These are phyloP conservation scores for Liasis olivaceus DNA, from an alignment of 2,797 vertebrate genomes.

Conservation along the genomic window DNA sequence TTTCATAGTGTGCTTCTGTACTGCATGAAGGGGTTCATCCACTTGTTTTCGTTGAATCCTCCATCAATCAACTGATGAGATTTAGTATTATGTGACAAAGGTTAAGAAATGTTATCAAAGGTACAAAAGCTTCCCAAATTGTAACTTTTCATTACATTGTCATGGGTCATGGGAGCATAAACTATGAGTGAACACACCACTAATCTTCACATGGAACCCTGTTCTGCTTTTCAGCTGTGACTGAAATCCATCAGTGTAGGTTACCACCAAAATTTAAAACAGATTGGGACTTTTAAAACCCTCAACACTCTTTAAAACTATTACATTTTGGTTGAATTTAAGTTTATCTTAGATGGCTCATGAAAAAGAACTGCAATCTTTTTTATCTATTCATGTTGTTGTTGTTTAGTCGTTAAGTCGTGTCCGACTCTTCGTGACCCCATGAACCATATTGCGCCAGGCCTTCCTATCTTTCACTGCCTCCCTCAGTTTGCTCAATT, in stretches of 20 bases:
- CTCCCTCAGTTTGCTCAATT: too few relatives aligned
- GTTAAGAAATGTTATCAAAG: neutral
- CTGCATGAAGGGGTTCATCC: neutral
- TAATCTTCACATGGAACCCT: neutral
- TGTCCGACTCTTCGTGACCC: too few relatives aligned
- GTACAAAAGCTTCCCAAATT: neutral
- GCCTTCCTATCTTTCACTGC: too few relatives aligned
- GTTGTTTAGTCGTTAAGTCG: too few relatives aligned
- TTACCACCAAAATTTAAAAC: neutral
- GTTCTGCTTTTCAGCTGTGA: neutral
- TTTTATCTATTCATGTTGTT: too few relatives aligned
- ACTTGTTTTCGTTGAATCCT: neutral
- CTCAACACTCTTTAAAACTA: neutral
- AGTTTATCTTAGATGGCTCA: too few relatives aligned
- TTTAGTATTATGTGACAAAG: neutral
- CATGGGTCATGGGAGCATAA: neutral
- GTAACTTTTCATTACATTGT: neutral
- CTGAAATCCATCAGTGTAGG: neutral
- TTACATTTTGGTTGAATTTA: neutral
- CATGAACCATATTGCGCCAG: too few relatives aligned
- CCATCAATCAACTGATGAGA: neutral
- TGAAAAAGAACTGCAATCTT: too few relatives aligned
- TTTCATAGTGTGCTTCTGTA: neutral
- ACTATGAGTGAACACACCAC: neutral
- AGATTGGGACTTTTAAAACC: neutral